Conservation (phyloP, 2,113 vertebrate genomes). For the Spermophilus dauricus region DNA sequence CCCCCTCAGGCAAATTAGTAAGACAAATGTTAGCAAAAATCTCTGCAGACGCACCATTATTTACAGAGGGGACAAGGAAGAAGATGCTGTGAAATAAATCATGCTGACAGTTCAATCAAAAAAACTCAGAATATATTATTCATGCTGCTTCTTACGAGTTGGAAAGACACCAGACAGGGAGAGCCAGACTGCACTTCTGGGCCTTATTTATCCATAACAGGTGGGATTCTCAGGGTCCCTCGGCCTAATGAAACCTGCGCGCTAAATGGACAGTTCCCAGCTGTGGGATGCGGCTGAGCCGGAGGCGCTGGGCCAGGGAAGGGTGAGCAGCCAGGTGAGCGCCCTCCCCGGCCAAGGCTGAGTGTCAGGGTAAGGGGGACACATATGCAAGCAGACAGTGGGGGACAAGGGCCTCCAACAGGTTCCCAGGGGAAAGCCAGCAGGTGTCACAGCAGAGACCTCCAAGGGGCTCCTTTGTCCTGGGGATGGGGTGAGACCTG, state of each 20-base stretch:
- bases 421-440: too few species aligned
- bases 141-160: constrained; percentile 75
- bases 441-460: background rate
- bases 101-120: constrained; percentile 84
- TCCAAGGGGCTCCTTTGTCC: background rate
- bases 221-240: constrained; percentile 17
- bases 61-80: constrained; percentile 73
- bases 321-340: background rate
- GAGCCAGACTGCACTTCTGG: constrained; percentile 53
- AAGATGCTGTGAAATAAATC: constrained; percentile 82
- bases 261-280: background rate
- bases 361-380: background rate
- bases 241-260: constrained; percentile 55
- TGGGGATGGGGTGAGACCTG: background rate
- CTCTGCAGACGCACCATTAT: constrained; percentile 71
- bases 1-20: constrained; percentile 81
- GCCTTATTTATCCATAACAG: constrained; percentile 76
- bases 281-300: background rate
- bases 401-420: rapidly evolving
- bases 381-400: rapidly evolving
- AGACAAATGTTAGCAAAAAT: constrained; percentile 80
- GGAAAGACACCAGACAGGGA: constrained; percentile 76
- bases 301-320: background rate
- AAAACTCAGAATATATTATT: constrained; percentile 84
- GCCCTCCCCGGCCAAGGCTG: background rate